A percentile compares a stretch with the other conserved stretches of the same genome.
Conservation (phyloP, 1,140 invertebrate genomes). For the Ceratina australensis region DNA sequence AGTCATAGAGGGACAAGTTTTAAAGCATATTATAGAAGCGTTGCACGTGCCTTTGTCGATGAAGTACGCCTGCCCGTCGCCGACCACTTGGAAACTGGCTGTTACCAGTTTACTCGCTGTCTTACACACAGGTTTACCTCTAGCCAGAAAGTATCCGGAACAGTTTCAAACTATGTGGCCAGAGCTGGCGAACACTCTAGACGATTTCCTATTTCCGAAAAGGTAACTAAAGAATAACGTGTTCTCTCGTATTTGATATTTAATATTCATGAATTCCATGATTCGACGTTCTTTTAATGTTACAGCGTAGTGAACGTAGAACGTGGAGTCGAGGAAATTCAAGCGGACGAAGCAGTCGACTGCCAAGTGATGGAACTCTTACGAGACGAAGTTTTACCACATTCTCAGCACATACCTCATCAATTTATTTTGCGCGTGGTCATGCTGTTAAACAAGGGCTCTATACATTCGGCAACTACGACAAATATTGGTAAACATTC, state of each 20-base stretch:
- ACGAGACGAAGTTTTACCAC: slow-evolving; percentile 91
- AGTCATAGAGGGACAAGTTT: slow-evolving; percentile 87
- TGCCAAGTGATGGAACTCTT: slow-evolving; percentile 93
- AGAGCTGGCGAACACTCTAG: slow-evolving; percentile 90
- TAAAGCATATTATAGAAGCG: slow-evolving; percentile 89
- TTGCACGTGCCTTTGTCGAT: slow-evolving; percentile 87
- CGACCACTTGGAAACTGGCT: slow-evolving; percentile 92
- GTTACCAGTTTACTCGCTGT: slow-evolving; percentile 89
- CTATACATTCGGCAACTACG: slow-evolving; percentile 93
- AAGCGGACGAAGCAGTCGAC: slow-evolving; percentile 91
- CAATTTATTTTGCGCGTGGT: slow-evolving; percentile 94
- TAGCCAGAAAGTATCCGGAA: slow-evolving; percentile 89
- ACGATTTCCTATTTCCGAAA: slow-evolving; percentile 94
- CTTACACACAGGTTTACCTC: slow-evolving; percentile 91
- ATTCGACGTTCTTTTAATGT: neutral
- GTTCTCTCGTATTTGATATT: neutral
- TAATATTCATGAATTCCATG: slow-evolving; percentile 1
- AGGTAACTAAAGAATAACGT: slow-evolving; percentile 77
- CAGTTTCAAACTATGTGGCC: slow-evolving; percentile 90
- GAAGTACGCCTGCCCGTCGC: slow-evolving; percentile 91
- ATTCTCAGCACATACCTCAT: slow-evolving; percentile 88
- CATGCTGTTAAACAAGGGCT: slow-evolving; percentile 94
- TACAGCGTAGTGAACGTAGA: slow-evolving; percentile 79
- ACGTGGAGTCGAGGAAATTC: slow-evolving; percentile 89
- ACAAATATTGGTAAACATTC: slow-evolving; percentile 78